Base-by-base conservation (phyloP, 2,797 vertebrate species). In the Acanthis flammea region DNA sequence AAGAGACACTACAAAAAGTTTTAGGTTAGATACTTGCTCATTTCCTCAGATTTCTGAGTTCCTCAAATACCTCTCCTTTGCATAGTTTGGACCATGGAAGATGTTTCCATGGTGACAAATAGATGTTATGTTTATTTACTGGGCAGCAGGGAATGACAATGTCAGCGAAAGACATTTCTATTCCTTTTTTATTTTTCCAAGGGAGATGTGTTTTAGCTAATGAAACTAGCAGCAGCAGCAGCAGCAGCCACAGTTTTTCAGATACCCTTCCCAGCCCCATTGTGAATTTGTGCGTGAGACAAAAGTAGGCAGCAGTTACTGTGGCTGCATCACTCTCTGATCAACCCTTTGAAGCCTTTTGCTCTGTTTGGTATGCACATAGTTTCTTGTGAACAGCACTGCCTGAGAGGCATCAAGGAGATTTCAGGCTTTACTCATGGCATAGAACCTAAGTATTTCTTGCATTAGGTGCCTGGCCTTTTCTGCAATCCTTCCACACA, bases 81-180 rank as follows among this genome's bases (percentile, higher is more conserved):
- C 84, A 95, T 96, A 93, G 86, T 97, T 85, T 45, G 94, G 93
- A 94, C 86, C 90, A 87, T 57, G 82, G 57, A 58, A 93, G 89
- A 48, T 47, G 96, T 98, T 98, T 98, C 98, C 97, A 96, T 98
- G 96, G 97, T 94, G 96, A 98, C 95, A 91, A 97, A 97, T 96
- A 96, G 96, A 96, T 80, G 77, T 93, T 95, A 87, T 95, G 71
- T 97, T 98, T 98, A 95, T 98, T 98, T 98, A 97, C 94, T 93
- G 94, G 97, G 84, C 95, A 97, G 76, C 92, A 81, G 88, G 96
- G 96, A 97, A 97, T 95, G 95, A 97, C 92, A 96, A 60, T 96
- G 95, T 91, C 89, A 91, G 90, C 76, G 96, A 95, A 94, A 97
- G 95, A 96, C 94, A 97, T 97, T 97, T 97, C 92, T 95, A 91